These are phyloP conservation scores for Stigmatopora argus DNA, from an alignment of 2,113 vertebrate species.

Conservation along the genomic window DNA sequence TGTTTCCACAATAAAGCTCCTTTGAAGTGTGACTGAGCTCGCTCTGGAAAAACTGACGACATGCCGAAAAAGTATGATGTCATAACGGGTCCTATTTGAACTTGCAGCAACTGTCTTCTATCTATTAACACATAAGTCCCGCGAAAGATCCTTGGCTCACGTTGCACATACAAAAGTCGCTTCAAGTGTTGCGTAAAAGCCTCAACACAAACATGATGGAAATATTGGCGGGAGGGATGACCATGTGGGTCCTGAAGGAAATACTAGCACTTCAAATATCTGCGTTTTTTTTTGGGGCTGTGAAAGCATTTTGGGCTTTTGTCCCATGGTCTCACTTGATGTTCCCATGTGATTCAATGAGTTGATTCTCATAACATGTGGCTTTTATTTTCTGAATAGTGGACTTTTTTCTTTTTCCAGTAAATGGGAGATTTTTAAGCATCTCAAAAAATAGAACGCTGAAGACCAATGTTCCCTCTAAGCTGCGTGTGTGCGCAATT, in stretches of 20 bases:
- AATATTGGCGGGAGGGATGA: neutral
- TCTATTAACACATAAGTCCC: neutral
- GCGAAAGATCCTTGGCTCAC: neutral
- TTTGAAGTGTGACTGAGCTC: neutral
- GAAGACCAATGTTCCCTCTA: too few species aligned
- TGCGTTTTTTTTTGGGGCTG: conserved; percentile 8
- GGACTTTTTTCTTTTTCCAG: neutral
- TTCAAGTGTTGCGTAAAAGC: neutral
- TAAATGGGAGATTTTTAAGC: neutral
- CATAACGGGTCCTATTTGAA: conserved; percentile 7
- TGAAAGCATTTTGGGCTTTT: neutral
- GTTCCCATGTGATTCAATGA: neutral
- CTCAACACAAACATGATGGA: neutral
- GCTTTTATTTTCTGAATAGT: neutral
- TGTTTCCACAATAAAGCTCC: neutral
- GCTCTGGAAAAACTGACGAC: conserved; percentile 1
- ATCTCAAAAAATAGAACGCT: neutral
- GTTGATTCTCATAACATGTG: neutral
- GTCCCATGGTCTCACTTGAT: neutral
- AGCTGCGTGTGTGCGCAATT: too few species aligned
- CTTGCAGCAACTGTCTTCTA: neutral
- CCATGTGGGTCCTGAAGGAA: conserved; percentile 8
- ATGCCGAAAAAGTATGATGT: neutral
- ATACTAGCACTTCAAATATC: conserved; percentile 27
- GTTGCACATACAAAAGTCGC: neutral